Evolutionary conservation across 2,113 vertebrate species (phyloP), one percentile per base, ranked within the genome.

Genomic region (Prunella fulvescens): DNA sequence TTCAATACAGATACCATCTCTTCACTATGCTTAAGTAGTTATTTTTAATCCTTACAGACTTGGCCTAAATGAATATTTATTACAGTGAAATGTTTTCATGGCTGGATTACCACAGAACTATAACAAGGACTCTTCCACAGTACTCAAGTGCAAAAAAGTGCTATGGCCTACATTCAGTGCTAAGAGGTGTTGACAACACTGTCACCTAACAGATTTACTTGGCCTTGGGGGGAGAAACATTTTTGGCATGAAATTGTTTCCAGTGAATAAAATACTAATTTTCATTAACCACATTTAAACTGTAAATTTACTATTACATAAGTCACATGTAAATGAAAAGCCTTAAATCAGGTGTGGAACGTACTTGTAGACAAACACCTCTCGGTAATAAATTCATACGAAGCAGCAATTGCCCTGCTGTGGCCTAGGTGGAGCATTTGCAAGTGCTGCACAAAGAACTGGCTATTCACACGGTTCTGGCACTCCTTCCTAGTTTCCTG

Each of bases 381-480:
- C 64, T 88, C 45, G 90, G 66, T 77, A 92, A 76, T 86, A 91
- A 95, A 95, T 72, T 89, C n/a, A 77, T 91, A 79, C 0, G 16
- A 87, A 80, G 54, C 50, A 92, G 91, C 57, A 84, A 79, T 79
- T 86, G 61, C 83, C 70, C 72, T 92, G 80, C 73, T 93, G 80
- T 60, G 47, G 80, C 72, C 88, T 88, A 97, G 90, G 91, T 93
- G 82, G 61, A 88, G 77, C 61, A 81, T 88, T 88, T 65, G 70
- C 48, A 82, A 95, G 78, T 45, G 40, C 80, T 1, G 9, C 56
- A 94, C 91, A 95, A 80, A 95, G 91, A 96, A 88, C 86, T 81
- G 67, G 82, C 94, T 96, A 95, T 96, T 96, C 94, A 92, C 79
- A 93, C 56, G 51, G 31, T 93, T 93, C 92, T 97, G 96, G 95